A percentile compares a stretch with the other conserved stretches of the same genome.
phyloP scores from a whole-genome alignment of 2,888 invertebrate species.

The Stramonita haemastoma region DNA sequence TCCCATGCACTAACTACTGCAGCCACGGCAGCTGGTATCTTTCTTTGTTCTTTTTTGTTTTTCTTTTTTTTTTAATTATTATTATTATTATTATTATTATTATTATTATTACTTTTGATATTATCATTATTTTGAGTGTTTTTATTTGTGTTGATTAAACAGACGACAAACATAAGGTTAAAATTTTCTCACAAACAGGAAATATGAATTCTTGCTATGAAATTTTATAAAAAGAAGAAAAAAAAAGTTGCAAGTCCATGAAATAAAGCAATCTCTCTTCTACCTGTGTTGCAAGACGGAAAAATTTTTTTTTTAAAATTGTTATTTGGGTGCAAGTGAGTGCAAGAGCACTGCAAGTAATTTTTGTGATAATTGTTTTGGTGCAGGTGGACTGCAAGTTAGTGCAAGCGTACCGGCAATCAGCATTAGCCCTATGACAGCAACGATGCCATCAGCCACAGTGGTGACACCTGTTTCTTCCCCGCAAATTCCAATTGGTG shows the following conservation, averaged over 20 bases:
- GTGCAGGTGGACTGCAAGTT: conserved; percentile 35
- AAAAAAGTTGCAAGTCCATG: not conserved
- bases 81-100: no score
- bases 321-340: not conserved
- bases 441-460: conserved; percentile 27
- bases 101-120: no score
- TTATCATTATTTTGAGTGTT: no score
- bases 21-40: no score
- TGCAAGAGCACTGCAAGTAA: not conserved
- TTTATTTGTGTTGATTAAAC: no score
- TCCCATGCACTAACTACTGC: no score
- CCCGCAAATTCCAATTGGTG: conserved; percentile 32
- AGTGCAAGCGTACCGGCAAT: conserved; percentile 38
- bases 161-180: no score
- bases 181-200: no score
- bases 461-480: conserved; percentile 37
- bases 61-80: no score
- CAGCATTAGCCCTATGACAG: conserved; percentile 35
- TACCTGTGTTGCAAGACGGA: no score
- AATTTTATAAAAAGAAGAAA: not conserved
- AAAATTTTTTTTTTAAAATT: no score
- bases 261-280: not conserved
- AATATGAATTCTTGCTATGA: not conserved
- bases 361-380: not conserved
- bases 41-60: no score